phyloP scores from a whole-genome alignment of 2,113 vertebrate genomes.

The Bubalus kerabau region DNA sequence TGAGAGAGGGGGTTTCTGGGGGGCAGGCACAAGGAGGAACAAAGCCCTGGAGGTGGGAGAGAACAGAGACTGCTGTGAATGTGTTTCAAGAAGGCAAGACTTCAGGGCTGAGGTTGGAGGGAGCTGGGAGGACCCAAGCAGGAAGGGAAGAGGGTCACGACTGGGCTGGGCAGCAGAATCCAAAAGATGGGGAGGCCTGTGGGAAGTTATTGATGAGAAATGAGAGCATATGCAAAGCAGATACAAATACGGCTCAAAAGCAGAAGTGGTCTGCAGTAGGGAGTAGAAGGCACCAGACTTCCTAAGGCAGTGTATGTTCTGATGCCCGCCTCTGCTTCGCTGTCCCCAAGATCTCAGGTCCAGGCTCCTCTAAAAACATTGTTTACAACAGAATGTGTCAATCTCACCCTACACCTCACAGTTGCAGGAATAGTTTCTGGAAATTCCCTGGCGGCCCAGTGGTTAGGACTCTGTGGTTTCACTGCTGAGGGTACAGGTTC shows the following conservation, averaged over 20 bases:
- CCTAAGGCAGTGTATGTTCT: neutral
- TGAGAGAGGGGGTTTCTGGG: neutral
- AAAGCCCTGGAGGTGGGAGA: neutral
- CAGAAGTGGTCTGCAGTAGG: neutral
- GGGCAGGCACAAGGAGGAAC: neutral
- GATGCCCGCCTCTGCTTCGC: neutral
- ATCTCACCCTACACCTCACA: neutral
- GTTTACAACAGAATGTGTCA: neutral
- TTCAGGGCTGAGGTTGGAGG: neutral
- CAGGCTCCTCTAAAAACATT: neutral
- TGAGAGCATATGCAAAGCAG: constrained; percentile 30
- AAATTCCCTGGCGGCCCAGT: neutral
- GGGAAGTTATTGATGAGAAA: neutral
- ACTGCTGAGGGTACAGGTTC: neutral
- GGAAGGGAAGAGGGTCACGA: neutral
- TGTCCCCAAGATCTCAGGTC: neutral
- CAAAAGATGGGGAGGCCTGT: neutral
- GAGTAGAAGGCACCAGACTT: neutral
- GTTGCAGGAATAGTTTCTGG: neutral
- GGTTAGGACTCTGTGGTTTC: neutral
- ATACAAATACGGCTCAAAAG: neutral
- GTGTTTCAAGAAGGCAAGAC: neutral
- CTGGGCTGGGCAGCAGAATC: neutral
- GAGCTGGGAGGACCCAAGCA: neutral
- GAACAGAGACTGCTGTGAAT: neutral